Evolutionary conservation across 2,888 invertebrate genomes (phyloP).

Genomic region (Uloborus plumipes): DNA sequence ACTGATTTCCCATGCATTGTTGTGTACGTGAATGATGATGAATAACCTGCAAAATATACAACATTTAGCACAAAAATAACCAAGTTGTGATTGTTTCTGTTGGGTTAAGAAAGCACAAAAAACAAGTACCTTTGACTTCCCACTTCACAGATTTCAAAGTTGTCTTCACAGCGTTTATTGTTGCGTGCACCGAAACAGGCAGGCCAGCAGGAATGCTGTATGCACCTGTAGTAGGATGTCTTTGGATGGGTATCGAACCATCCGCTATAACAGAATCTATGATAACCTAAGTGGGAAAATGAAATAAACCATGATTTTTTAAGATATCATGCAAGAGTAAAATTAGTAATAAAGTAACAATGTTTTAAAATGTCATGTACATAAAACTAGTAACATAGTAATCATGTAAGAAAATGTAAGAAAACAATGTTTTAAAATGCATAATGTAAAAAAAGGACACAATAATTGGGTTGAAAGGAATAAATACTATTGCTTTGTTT

Average conservation of each 20-base stretch:
- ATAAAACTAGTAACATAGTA: too few species aligned
- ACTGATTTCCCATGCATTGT: conserved; percentile 41
- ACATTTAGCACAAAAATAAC: not conserved
- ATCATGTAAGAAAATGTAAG: too few species aligned
- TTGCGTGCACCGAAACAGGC: conserved; percentile 50
- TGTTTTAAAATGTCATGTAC: too few species aligned
- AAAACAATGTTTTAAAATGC: too few species aligned
- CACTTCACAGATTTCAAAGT: conserved; percentile 56
- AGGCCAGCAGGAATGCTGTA: conserved; percentile 58
- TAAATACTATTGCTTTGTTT: too few species aligned
- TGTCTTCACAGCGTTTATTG: conserved; percentile 31
- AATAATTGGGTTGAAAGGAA: too few species aligned
- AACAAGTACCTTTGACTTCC: conserved; percentile 61
- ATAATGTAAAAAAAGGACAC: too few species aligned
- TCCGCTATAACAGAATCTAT: conserved; percentile 51
- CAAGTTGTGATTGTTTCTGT: not conserved
- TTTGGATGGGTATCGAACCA: conserved; percentile 20
- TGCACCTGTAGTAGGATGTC: conserved; percentile 41
- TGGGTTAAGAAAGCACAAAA: not conserved
- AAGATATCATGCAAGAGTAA: too few species aligned
- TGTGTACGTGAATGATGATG: conserved; percentile 49
- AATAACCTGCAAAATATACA: conserved; percentile 35
- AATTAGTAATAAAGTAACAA: too few species aligned
- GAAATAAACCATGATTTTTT: too few species aligned
- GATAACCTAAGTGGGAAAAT: conserved; percentile 20